Evolutionary conservation across 2,797 vertebrate species (phyloP).

Genomic region (Dallia pectoralis): DNA sequence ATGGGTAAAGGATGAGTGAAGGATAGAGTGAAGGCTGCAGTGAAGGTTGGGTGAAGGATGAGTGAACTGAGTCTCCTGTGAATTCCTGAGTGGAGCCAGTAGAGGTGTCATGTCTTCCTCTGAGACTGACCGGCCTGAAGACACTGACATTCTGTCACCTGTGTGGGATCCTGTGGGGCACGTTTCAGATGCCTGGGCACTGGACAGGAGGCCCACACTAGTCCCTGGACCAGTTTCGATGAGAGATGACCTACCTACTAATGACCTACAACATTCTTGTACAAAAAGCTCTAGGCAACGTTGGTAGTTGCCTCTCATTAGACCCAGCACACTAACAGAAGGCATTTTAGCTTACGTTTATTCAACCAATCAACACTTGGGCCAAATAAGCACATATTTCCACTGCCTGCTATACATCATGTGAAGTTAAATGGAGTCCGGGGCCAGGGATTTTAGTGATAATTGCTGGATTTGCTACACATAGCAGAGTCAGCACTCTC

Average conservation of each 20-base stretch:
- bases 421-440: background rate
- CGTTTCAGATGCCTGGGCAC: constrained; percentile 3
- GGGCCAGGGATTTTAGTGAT: constrained; percentile 11
- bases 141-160: constrained; percentile 19
- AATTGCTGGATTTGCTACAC: constrained; percentile 19
- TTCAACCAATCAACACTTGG: background rate
- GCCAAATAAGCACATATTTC: background rate
- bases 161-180: background rate
- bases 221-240: too few species aligned
- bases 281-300: background rate
- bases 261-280: background rate
- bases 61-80: constrained; percentile 9
- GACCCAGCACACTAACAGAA: background rate
- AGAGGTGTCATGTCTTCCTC: constrained; percentile 13
- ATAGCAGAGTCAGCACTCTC: constrained; percentile 16
- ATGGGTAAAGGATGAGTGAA: constrained; percentile 8
- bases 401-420: background rate
- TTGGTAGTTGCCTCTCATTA: background rate
- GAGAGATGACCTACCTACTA: background rate
- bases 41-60: too few species aligned
- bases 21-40: too few species aligned
- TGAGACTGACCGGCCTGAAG: constrained; percentile 20
- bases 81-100: background rate
- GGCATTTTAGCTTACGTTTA: background rate
- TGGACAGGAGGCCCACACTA: constrained; percentile 14